Conservation (phyloP, 2,113 vertebrate genomes). For the Alosa alosa region DNA sequence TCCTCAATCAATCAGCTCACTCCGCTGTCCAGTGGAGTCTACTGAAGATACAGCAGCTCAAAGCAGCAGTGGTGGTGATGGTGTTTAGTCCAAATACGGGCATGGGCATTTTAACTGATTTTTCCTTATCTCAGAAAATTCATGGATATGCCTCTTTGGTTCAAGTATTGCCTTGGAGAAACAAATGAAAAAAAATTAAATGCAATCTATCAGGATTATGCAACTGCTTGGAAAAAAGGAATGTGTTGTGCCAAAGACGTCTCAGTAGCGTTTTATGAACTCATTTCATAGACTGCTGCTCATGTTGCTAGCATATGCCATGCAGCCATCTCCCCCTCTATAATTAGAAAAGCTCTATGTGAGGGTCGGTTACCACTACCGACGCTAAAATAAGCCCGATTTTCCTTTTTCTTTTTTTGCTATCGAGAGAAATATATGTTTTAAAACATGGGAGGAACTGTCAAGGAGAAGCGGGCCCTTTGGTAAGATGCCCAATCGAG, state of each 20-base stretch:
- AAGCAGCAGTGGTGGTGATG: neutral
- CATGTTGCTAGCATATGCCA: constrained; percentile 72
- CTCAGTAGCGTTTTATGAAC: constrained; percentile 71
- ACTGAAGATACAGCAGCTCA: neutral
- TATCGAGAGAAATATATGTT: constrained; percentile 37
- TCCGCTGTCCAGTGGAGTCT: neutral
- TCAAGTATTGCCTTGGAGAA: neutral
- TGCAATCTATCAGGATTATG: neutral
- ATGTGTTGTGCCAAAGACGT: constrained; percentile 67
- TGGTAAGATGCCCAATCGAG: constrained; percentile 40
- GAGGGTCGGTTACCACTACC: constrained; percentile 61
- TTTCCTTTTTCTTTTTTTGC: constrained; percentile 44
- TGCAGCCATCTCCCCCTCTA: constrained; percentile 65
- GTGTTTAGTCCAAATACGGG: neutral
- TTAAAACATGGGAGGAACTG: constrained; percentile 40
- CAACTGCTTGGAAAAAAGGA: neutral
- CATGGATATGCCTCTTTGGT: neutral
- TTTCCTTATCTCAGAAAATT: neutral
- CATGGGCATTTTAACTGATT: neutral
- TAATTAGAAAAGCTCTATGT: constrained; percentile 70
- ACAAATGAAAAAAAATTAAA: neutral
- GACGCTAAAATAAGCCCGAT: constrained; percentile 60
- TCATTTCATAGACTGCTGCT: constrained; percentile 74
- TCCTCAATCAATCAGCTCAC: neutral
- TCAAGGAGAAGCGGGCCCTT: constrained; percentile 36